Percentiles rank a stretch among this genome's conserved stretches.
phyloP scores from a whole-genome alignment of 2,797 vertebrate species.

The Odontamblyopus rebecca region DNA sequence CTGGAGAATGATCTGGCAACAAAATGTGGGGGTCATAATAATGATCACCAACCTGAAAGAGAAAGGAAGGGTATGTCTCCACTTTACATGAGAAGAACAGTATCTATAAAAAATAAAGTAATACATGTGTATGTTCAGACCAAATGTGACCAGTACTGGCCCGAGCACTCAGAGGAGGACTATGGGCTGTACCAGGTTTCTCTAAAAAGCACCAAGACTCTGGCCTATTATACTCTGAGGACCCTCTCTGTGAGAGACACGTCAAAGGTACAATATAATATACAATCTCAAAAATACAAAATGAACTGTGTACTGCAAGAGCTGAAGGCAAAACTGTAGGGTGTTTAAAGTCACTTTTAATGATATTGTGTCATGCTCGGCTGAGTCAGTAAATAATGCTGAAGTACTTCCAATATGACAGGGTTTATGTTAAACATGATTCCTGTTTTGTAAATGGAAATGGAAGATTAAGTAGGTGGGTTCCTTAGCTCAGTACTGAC shows the following conservation, averaged over 20 bases:
- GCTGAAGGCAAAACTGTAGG: too few species aligned
- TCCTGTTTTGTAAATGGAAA: not conserved
- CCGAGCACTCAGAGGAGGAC: slow-evolving; percentile 88
- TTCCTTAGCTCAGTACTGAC: not conserved
- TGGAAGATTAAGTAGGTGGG: not conserved
- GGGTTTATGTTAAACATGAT: not conserved
- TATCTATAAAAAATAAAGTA: not conserved
- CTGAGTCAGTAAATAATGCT: not conserved
- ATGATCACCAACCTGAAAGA: slow-evolving; percentile 99
- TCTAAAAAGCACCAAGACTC: slow-evolving; percentile 83
- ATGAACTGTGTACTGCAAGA: too few species aligned
- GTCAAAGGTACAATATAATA: slow-evolving; percentile 44
- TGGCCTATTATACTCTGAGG: slow-evolving; percentile 92
- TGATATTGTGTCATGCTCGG: not conserved
- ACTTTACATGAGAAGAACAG: not conserved
- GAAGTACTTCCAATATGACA: not conserved
- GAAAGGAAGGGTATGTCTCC: slow-evolving; percentile 88
- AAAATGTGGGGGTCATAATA: slow-evolving; percentile 91
- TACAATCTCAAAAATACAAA: not conserved
- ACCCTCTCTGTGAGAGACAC: slow-evolving; percentile 87
- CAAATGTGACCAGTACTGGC: slow-evolving; percentile 98
- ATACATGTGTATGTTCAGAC: slow-evolving; percentile 72
- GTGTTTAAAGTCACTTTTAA: too few species aligned
- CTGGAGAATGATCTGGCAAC: slow-evolving; percentile 99
- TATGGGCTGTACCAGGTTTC: slow-evolving; percentile 90